Conservation (phyloP, 2,797 vertebrate species). For the Anguilla marmorata region DNA sequence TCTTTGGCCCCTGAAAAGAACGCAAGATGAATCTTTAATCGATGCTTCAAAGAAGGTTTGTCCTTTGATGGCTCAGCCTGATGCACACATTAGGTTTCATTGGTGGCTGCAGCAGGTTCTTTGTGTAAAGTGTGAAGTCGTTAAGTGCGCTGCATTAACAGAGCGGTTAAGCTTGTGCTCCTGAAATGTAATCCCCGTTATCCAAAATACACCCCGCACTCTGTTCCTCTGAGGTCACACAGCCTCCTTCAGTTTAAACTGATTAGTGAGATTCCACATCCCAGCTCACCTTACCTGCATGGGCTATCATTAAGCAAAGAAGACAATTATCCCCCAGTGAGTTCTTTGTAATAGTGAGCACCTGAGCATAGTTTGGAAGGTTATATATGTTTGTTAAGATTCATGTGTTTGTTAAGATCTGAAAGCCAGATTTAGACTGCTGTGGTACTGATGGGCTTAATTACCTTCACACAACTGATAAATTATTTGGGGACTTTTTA, state of each 20-base stretch:
- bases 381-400: neutral
- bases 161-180: neutral
- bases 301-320: neutral
- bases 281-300: neutral
- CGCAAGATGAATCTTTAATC: neutral
- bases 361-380: neutral
- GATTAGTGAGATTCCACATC: neutral
- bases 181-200: neutral
- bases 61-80: neutral
- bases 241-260: neutral
- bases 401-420: neutral
- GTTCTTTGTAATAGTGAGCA: neutral
- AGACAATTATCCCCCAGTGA: neutral
- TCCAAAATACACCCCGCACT: neutral
- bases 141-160: neutral
- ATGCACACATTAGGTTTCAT: neutral
- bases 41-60: neutral
- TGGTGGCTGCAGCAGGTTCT: neutral
- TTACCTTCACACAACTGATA: neutral
- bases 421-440: neutral
- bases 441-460: neutral
- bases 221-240: neutral
- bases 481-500: neutral
- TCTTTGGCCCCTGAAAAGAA: neutral
- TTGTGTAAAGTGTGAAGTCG: neutral